These are phyloP conservation scores for Cantharis nigra DNA, from an alignment of 2,888 invertebrate genomes.

Conservation along the genomic window DNA sequence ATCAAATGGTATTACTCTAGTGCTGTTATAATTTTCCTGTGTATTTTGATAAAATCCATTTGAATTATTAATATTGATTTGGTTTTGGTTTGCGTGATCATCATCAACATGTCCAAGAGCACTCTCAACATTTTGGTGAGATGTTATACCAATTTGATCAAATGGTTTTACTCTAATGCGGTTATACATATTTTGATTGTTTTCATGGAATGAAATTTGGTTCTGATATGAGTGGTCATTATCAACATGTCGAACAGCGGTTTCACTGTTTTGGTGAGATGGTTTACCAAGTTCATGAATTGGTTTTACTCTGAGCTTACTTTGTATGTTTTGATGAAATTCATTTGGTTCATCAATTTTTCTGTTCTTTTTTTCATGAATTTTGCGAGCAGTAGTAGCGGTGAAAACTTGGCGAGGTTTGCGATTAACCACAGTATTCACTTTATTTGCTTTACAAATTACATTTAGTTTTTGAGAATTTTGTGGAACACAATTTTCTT, in stretches of 20 bases:
- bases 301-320: background rate
- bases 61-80: no score
- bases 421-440: background rate
- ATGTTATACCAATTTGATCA: background rate
- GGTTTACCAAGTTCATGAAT: background rate
- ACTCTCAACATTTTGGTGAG: background rate
- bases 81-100: background rate
- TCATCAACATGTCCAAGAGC: background rate
- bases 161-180: background rate
- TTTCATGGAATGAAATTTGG: background rate
- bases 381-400: background rate
- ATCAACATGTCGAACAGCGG: background rate
- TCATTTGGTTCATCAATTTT: background rate
- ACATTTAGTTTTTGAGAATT: background rate
- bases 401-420: background rate
- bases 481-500: background rate
- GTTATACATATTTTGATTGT: background rate
- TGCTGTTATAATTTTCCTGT: background rate
- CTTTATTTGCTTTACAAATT: background rate
- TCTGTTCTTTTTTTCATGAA: background rate
- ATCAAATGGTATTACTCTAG: no score
- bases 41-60: background rate
- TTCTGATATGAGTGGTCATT: background rate
- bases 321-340: background rate
- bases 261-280: background rate